Conservation (phyloP, 2,888 invertebrate genomes). For the Muscina levida region DNA sequence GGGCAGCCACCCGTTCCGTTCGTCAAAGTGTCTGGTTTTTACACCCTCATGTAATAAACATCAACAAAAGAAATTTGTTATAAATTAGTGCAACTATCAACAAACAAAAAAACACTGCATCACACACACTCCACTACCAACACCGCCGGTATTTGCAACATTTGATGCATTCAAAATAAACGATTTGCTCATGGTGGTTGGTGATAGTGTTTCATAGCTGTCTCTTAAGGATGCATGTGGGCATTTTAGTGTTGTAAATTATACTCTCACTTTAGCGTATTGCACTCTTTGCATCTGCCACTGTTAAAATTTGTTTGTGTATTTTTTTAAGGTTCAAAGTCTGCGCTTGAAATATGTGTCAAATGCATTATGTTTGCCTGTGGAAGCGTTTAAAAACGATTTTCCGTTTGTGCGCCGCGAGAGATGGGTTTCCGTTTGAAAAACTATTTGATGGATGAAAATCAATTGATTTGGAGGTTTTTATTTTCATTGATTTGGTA, state of each 20-base stretch:
- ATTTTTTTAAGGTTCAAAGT: conserved; percentile 9
- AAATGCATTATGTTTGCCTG: conserved; percentile 58
- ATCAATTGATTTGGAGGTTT: conserved; percentile 7
- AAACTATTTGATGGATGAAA: conserved; percentile 4
- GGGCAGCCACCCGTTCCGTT: neutral
- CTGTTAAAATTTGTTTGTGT: neutral
- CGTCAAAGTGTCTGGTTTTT: neutral
- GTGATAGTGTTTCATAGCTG: too few species aligned
- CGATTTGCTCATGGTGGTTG: too few species aligned
- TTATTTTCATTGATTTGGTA: too few species aligned
- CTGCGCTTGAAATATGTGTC: conserved; percentile 55
- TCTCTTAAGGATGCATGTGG: too few species aligned
- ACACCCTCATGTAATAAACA: conserved; percentile 9
- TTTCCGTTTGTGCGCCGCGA: neutral
- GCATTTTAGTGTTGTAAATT: conserved; percentile 3
- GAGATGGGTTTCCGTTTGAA: neutral
- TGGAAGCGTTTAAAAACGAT: conserved; percentile 26
- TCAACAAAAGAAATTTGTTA: conserved; percentile 8
- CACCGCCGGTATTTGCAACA: neutral
- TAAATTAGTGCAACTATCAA: conserved; percentile 19
- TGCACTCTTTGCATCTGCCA: neutral
- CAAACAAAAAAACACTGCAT: neutral
- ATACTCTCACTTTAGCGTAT: neutral
- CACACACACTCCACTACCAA: neutral
- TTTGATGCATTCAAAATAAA: conserved; percentile 6